Conservation (phyloP, 2,113 vertebrate genomes). For the Eulemur macaco region DNA sequence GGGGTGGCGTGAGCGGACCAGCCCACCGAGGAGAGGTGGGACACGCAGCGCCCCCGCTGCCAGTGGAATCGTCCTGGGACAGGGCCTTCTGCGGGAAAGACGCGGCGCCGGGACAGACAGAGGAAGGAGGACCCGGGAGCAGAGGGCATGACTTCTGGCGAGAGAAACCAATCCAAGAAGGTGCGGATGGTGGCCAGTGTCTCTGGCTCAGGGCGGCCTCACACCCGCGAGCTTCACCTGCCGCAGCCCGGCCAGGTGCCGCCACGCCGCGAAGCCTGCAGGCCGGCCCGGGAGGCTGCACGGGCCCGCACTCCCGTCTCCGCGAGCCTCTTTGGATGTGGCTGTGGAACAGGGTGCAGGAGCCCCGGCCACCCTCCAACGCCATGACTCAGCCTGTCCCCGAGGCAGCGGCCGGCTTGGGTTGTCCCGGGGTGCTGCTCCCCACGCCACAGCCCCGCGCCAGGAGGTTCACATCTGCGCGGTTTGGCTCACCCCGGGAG, state of each 20-base stretch:
- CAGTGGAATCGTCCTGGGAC: fast-evolving
- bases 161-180: neutral
- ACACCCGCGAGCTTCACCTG: fast-evolving
- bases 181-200: neutral
- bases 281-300: no score
- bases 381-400: constrained; percentile 7
- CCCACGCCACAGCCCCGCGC: neutral
- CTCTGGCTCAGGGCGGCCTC: neutral
- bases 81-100: neutral
- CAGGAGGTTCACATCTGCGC: neutral
- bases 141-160: fast-evolving
- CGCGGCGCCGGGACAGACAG: no score
- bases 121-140: neutral
- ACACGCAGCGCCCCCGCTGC: fast-evolving
- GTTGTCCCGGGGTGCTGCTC: neutral
- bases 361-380: neutral
- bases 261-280: no score
- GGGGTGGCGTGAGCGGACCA: neutral
- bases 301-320: neutral
- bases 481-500: fast-evolving
- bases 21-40: neutral
- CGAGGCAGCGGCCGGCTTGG: neutral
- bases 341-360: neutral
- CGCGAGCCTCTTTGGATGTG: neutral
- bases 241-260: no score